Evolutionary conservation across 2,797 vertebrate genomes (phyloP).

Genomic region (Gymnocypris eckloni): DNA sequence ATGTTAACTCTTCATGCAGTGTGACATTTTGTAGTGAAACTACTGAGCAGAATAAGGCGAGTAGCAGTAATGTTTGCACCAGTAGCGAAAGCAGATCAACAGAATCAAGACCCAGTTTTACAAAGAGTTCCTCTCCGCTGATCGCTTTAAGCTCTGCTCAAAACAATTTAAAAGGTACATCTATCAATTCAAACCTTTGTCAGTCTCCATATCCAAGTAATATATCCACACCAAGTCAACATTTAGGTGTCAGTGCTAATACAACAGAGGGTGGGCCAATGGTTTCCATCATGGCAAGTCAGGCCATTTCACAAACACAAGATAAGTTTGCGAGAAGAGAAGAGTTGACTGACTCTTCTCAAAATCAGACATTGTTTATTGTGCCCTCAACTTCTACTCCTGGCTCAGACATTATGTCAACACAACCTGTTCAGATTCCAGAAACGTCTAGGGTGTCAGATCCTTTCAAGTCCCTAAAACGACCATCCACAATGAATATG

Average conservation of each 20-base stretch:
- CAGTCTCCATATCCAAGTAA: constrained; percentile 18
- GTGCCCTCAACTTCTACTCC: constrained; percentile 53
- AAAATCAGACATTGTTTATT: constrained; percentile 57
- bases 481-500: constrained; percentile 59
- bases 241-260: constrained; percentile 50
- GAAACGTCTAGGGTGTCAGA: constrained; percentile 70
- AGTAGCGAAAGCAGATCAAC: constrained; percentile 52
- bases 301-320: constrained; percentile 55
- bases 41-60: constrained; percentile 37
- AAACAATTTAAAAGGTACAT: constrained; percentile 42
- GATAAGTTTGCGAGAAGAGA: constrained; percentile 58
- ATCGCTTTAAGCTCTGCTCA: constrained; percentile 52
- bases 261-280: constrained; percentile 49
- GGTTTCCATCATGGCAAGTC: constrained; percentile 57
- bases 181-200: constrained; percentile 37
- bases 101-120: constrained; percentile 57
- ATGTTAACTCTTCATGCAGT: constrained; percentile 37
- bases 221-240: constrained; percentile 40
- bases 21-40: constrained; percentile 37
- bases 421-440: constrained; percentile 53
- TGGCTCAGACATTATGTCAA: constrained; percentile 55
- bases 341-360: constrained; percentile 59
- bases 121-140: constrained; percentile 62
- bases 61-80: constrained; percentile 53
- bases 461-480: constrained; percentile 59